These are phyloP conservation scores for Clunio marinus DNA, from an alignment of 2,888 invertebrate genomes.

Conservation along the genomic window DNA sequence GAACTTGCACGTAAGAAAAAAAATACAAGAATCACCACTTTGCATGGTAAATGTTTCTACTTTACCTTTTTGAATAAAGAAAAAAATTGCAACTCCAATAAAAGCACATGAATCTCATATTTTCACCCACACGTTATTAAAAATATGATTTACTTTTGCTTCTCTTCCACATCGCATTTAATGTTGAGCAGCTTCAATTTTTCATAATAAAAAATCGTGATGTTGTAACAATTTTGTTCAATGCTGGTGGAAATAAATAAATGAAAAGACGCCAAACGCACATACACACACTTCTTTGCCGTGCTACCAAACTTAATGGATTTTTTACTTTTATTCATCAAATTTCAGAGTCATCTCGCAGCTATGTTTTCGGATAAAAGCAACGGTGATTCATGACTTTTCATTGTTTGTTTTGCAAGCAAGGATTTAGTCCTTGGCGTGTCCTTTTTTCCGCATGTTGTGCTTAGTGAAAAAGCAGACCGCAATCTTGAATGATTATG, in stretches of 20 bases:
- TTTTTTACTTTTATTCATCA: conserved; percentile 14
- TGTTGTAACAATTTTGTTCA: conserved; percentile 30
- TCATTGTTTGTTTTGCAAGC: background rate
- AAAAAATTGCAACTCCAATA: conserved; percentile 29
- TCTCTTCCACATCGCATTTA: background rate
- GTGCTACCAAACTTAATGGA: conserved; percentile 22
- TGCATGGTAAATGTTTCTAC: no score
- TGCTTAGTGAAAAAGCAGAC: background rate
- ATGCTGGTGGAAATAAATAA: background rate
- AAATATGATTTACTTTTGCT: background rate
- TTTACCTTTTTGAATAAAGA: no score
- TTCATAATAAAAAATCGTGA: conserved; percentile 36
- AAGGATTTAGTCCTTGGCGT: background rate
- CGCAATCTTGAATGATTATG: background rate
- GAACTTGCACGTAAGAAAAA: no score
- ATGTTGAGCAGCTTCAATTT: conserved; percentile 22
- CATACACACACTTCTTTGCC: no score
- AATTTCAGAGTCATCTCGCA: conserved; percentile 14
- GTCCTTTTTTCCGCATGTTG: background rate
- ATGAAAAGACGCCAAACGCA: background rate
- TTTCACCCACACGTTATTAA: conserved; percentile 17
- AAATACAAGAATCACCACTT: no score
- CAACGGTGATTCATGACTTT: background rate
- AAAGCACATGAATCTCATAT: conserved; percentile 34
- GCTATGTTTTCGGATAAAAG: background rate